Conservation (phyloP, 2,113 vertebrate species). For the Trochalopteron elliotii region DNA sequence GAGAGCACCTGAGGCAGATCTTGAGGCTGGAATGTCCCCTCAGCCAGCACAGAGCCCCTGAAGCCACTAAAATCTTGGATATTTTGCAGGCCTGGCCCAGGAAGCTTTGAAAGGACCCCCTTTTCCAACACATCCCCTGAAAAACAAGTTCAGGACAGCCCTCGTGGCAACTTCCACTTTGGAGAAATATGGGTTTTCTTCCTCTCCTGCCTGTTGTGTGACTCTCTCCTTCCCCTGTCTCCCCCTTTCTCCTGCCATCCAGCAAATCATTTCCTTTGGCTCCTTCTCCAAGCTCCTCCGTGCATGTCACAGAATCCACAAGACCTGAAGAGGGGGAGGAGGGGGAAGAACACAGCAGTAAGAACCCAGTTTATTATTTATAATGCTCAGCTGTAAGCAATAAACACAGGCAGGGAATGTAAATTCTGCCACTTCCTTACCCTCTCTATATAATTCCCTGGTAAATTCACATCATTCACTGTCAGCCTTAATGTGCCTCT, state of each 20-base stretch:
- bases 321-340: not conserved
- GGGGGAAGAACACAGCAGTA: not conserved
- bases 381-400: slow-evolving; percentile 58
- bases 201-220: not conserved
- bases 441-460: slow-evolving; percentile 46
- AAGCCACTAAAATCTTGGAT: not conserved
- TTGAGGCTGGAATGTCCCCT: not conserved
- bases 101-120: not conserved
- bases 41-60: not conserved
- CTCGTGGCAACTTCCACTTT: not conserved
- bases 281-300: not conserved
- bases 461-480: slow-evolving; percentile 55
- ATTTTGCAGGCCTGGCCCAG: not conserved
- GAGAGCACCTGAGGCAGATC: not conserved
- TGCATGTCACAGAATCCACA: not conserved
- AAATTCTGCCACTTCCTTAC: slow-evolving; percentile 62
- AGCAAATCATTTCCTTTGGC: not conserved
- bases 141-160: not conserved
- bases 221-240: not conserved
- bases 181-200: not conserved
- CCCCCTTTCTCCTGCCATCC: not conserved
- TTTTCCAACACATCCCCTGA: not conserved
- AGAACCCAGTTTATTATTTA: slow-evolving; percentile 56
- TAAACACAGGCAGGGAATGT: slow-evolving; percentile 59
- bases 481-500: slow-evolving; percentile 40